Evolutionary conservation across 2,888 invertebrate genomes (phyloP).

Genomic region (Diaprepes abbreviatus): DNA sequence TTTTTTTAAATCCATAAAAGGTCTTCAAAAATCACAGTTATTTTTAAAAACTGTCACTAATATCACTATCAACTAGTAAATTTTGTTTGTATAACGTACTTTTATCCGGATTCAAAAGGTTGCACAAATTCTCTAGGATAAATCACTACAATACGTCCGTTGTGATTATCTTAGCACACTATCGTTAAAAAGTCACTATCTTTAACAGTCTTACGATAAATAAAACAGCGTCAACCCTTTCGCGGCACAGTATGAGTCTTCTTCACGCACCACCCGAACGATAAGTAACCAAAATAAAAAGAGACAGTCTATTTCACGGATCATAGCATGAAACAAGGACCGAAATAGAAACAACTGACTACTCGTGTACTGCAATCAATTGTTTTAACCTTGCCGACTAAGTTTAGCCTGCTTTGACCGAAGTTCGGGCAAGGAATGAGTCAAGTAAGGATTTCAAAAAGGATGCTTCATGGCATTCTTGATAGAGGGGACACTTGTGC

Average conservation of each 20-base stretch:
- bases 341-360: constrained; percentile 24
- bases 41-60: neutral
- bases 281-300: constrained; percentile 1
- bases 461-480: constrained; percentile 37
- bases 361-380: constrained; percentile 30
- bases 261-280: neutral
- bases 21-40: neutral
- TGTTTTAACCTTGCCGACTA: constrained; percentile 31
- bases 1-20: neutral
- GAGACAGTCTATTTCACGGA: constrained; percentile 5
- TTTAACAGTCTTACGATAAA: neutral
- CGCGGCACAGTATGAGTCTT: neutral
- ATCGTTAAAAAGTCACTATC: neutral
- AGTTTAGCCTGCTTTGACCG: constrained; percentile 39
- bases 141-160: no score
- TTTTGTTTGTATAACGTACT: no score
- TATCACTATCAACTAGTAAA: neutral
- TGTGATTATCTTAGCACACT: neutral
- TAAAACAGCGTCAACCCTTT: neutral
- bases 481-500: constrained; percentile 40
- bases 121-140: no score
- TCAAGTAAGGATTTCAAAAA: constrained; percentile 50
- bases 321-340: constrained; percentile 9
- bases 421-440: constrained; percentile 64
- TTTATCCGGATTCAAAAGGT: no score